phyloP scores from a whole-genome alignment of 2,797 vertebrate species.

The Acipenser oxyrinchus region DNA sequence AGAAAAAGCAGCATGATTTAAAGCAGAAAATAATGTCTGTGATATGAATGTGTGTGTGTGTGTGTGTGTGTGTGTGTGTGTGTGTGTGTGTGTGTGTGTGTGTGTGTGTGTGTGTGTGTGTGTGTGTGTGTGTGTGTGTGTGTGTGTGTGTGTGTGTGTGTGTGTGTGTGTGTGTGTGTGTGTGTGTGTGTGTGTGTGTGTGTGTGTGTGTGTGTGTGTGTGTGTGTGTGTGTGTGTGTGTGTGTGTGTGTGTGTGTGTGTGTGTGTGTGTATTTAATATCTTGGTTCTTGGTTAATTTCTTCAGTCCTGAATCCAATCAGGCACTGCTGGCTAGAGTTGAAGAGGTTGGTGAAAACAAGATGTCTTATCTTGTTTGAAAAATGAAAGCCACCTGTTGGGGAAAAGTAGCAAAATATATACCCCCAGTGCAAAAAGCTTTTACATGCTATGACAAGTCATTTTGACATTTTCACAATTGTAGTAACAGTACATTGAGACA shows the following conservation, averaged over 20 bases:
- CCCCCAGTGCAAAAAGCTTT: too few relatives aligned
- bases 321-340: too few relatives aligned
- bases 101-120: not conserved
- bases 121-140: not conserved
- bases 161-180: slow-evolving; percentile 4
- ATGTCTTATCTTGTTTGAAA: too few relatives aligned
- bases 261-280: not conserved
- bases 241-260: slow-evolving; percentile 8
- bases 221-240: slow-evolving; percentile 5
- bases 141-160: not conserved
- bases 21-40: not conserved
- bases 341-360: too few relatives aligned
- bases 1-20: too few relatives aligned
- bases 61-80: not conserved
- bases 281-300: not conserved
- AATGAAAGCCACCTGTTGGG: too few relatives aligned
- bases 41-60: not conserved
- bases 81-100: not conserved
- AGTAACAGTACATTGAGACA: too few relatives aligned
- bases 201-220: slow-evolving; percentile 4
- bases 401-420: too few relatives aligned
- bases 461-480: too few relatives aligned
- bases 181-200: slow-evolving; percentile 7
- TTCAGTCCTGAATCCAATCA: too few relatives aligned
- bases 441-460: too few relatives aligned